Conservation (phyloP, 2,797 vertebrate genomes). For the Accipiter minullus region DNA sequence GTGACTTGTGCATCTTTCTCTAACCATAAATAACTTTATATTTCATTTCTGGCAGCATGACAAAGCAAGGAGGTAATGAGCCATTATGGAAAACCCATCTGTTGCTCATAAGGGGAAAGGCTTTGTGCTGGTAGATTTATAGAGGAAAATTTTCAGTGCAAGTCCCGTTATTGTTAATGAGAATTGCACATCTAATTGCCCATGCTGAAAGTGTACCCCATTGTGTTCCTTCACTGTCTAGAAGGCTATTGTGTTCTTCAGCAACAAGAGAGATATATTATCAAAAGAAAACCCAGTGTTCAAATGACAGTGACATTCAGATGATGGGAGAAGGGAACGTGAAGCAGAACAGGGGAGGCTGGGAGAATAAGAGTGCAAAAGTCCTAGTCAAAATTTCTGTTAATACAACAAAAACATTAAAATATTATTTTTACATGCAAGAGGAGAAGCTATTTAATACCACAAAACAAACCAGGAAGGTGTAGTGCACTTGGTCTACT, state of each 20-base stretch:
- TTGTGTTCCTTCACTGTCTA: conserved; percentile 54
- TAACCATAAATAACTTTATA: conserved; percentile 78
- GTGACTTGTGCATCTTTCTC: conserved; percentile 75
- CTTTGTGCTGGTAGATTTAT: conserved; percentile 58
- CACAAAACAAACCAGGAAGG: neutral
- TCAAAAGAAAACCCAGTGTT: neutral
- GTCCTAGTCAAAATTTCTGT: neutral
- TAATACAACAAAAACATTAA: neutral
- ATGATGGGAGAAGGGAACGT: neutral
- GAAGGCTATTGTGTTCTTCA: conserved; percentile 36
- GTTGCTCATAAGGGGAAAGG: conserved; percentile 76
- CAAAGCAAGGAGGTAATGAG: conserved; percentile 76
- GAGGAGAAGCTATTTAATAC: neutral
- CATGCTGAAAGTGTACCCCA: conserved; percentile 59
- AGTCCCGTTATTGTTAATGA: conserved; percentile 70
- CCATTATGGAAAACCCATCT: conserved; percentile 80
- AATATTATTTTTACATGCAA: neutral
- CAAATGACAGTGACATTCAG: neutral
- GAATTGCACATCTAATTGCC: conserved; percentile 71
- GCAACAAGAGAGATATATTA: conserved; percentile 20
- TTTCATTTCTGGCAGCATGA: conserved; percentile 76
- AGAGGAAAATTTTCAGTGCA: conserved; percentile 62
- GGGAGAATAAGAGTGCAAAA: neutral
- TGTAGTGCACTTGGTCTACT: neutral
- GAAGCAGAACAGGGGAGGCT: neutral